Conservation (phyloP, 1,140 invertebrate species). For the Hylyphantes graminicola region DNA sequence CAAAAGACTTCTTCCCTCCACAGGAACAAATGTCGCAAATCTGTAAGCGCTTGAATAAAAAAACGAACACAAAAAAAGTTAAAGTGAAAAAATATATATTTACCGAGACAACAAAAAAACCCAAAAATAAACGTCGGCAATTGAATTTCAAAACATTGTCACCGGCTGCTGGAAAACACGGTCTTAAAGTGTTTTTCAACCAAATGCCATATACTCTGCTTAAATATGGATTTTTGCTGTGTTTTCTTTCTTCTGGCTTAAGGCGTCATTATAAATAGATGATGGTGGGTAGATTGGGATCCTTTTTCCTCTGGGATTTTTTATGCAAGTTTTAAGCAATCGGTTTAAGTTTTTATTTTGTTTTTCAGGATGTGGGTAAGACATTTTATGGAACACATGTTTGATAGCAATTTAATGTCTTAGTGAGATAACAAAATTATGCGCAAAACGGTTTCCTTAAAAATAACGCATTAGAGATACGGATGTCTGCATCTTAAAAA, state of each 20-base stretch:
- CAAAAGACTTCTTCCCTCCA: not conserved
- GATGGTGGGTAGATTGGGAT: constrained; percentile 14
- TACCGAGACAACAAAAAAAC: constrained; percentile 10
- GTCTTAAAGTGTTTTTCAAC: constrained; percentile 31
- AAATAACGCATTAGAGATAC: not conserved
- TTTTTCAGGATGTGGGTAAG: not conserved
- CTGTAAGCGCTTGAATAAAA: not conserved
- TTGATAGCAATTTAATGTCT: constrained; percentile 48
- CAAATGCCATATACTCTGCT: constrained; percentile 27
- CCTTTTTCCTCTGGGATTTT: constrained; percentile 32
- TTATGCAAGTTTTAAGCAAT: constrained; percentile 14
- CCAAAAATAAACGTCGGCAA: not conserved
- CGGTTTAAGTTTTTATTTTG: not conserved
- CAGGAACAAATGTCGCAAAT: not conserved
- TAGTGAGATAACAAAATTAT: constrained; percentile 38
- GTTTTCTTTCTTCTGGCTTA: not conserved
- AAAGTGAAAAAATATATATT: constrained; percentile 6
- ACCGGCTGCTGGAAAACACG: constrained; percentile 24
- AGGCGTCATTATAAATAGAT: constrained; percentile 34
- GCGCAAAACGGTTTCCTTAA: not conserved
- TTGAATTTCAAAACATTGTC: constrained; percentile 57
- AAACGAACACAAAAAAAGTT: not conserved
- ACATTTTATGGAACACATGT: constrained; percentile 15
- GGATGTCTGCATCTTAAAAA: constrained; percentile 7
- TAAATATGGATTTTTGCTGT: constrained; percentile 24